Evolutionary conservation across 2,113 vertebrate genomes (phyloP).

Genomic region (Podilymbus podiceps): DNA sequence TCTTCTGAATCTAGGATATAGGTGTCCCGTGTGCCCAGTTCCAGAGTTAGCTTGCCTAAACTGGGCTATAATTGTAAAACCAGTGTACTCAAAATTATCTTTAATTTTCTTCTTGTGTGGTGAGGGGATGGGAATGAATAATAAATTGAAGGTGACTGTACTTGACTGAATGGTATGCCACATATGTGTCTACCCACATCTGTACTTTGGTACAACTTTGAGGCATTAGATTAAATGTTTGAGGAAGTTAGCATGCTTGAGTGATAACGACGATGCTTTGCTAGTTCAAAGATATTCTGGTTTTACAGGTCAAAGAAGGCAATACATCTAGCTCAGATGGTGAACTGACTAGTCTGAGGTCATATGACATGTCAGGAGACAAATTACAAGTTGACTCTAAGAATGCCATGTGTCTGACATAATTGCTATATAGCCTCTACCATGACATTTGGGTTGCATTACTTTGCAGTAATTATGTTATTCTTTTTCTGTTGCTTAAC

Average conservation of each 20-base stretch:
- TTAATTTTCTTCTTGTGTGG: not conserved
- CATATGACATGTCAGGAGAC: not conserved
- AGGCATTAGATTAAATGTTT: not conserved
- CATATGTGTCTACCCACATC: accelerated
- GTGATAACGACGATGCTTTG: not conserved
- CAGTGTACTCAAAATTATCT: not conserved
- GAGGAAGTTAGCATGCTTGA: not conserved
- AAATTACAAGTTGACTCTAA: not conserved
- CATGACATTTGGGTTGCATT: constrained; percentile 26
- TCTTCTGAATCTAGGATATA: not conserved
- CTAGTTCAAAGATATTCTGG: not conserved
- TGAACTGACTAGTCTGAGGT: not conserved
- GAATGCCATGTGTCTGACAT: not conserved
- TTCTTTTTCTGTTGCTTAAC: not conserved
- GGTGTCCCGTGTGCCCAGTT: not conserved
- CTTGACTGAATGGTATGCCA: not conserved
- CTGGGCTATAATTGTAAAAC: not conserved
- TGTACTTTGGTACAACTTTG: not conserved
- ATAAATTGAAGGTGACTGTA: not conserved
- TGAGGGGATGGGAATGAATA: not conserved
- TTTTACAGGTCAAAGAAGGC: not conserved
- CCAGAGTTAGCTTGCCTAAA: not conserved
- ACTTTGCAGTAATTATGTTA: not conserved
- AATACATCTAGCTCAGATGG: not conserved
- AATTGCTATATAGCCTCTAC: not conserved